Percentiles rank a stretch among this genome's conserved stretches.
Conservation (phyloP, 2,797 vertebrate genomes). For the Natrix natrix region DNA sequence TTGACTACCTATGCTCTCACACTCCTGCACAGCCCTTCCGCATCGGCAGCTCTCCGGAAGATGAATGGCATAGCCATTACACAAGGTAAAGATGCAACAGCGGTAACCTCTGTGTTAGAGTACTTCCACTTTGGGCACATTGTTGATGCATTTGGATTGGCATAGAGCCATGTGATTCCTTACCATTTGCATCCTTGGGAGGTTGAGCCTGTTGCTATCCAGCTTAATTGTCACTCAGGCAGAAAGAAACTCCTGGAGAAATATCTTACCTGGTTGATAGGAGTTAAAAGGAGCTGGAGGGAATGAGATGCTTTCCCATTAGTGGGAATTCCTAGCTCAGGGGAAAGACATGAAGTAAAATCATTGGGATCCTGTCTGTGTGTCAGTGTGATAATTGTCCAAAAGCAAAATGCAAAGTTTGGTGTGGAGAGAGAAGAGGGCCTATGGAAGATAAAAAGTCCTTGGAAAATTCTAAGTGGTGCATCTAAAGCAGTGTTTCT, state of each 20-base stretch:
- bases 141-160: background rate
- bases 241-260: background rate
- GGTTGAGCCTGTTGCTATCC: background rate
- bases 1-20: slow-evolving; percentile 83
- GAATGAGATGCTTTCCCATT: background rate
- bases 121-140: background rate
- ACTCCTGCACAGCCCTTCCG: slow-evolving; percentile 82
- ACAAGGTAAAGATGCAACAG: slow-evolving; percentile 71
- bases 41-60: slow-evolving; percentile 74
- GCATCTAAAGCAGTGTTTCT: background rate
- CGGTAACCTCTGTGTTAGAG: background rate
- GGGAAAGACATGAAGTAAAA: background rate
- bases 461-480: background rate
- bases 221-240: background rate
- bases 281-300: background rate
- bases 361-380: background rate
- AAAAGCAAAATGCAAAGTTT: background rate
- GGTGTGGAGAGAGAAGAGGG: background rate
- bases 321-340: background rate
- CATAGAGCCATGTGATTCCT: background rate
- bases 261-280: background rate
- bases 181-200: background rate
- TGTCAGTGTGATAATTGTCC: background rate
- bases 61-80: slow-evolving; percentile 91
- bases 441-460: background rate